phyloP scores from a whole-genome alignment of 2,797 vertebrate species.

The Dipus sagitta region DNA sequence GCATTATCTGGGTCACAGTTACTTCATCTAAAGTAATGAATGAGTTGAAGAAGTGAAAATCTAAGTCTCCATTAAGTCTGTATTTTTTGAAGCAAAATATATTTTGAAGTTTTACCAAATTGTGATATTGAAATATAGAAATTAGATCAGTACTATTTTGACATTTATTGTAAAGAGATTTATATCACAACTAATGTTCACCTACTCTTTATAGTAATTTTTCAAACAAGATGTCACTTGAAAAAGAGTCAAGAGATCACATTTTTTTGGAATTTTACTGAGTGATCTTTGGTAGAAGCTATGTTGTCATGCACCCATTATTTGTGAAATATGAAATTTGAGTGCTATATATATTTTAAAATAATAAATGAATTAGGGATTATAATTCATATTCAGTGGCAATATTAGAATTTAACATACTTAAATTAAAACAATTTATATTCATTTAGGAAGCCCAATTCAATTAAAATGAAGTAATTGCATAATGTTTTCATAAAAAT shows the following conservation, averaged over 20 bases:
- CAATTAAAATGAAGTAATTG: constrained; percentile 74
- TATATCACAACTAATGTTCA: constrained; percentile 23
- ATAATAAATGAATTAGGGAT: constrained; percentile 51
- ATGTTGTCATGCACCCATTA: constrained; percentile 11
- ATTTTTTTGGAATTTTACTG: background rate
- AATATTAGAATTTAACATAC: constrained; percentile 68
- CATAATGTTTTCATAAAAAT: constrained; percentile 69
- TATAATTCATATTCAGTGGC: constrained; percentile 59
- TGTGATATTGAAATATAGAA: background rate
- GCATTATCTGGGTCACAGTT: background rate
- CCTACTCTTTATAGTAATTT: constrained; percentile 22
- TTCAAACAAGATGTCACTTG: background rate
- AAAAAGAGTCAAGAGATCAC: background rate
- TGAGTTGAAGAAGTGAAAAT: background rate
- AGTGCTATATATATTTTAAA: constrained; percentile 50
- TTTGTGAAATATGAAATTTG: constrained; percentile 39
- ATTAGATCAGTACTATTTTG: constrained; percentile 10
- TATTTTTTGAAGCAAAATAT: constrained; percentile 32
- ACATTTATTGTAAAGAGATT: background rate
- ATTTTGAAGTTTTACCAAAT: constrained; percentile 5
- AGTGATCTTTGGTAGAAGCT: background rate
- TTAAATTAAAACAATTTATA: constrained; percentile 74
- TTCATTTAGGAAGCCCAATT: constrained; percentile 72
- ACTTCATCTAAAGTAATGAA: background rate
- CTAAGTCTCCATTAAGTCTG: background rate